phyloP scores from a whole-genome alignment of 2,888 invertebrate genomes.

The Machimus rusticus region DNA sequence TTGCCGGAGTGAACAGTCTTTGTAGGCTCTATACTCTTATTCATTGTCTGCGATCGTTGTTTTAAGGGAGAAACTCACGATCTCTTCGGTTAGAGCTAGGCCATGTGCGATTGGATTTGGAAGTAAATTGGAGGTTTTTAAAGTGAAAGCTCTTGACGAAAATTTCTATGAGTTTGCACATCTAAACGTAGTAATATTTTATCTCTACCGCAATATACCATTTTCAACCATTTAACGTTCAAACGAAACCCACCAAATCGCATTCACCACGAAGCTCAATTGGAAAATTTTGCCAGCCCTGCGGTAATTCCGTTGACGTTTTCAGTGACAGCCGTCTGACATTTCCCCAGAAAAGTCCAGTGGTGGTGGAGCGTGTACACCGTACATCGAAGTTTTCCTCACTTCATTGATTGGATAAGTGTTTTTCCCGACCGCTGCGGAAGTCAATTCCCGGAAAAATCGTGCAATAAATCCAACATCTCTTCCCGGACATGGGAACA shows the following conservation, averaged over 20 bases:
- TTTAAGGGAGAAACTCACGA: too few species aligned
- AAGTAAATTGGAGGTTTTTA: too few species aligned
- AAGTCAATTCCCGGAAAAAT: neutral
- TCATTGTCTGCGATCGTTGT: too few species aligned
- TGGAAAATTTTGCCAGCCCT: neutral
- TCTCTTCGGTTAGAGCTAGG: too few species aligned
- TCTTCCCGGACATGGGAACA: neutral
- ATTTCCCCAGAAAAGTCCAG: neutral
- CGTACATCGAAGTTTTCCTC: neutral
- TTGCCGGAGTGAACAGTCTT: too few species aligned
- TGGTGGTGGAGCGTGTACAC: neutral
- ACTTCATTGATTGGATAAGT: constrained; percentile 9
- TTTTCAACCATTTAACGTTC: too few species aligned
- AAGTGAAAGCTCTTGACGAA: too few species aligned
- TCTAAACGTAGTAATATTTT: too few species aligned
- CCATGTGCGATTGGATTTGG: too few species aligned
- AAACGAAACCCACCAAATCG: neutral
- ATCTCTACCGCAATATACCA: neutral
- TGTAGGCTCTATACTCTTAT: too few species aligned
- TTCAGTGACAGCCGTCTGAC: neutral
- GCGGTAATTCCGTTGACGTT: neutral
- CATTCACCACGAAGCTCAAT: neutral
- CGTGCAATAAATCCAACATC: neutral
- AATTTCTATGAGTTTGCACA: too few species aligned
- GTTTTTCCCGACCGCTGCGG: neutral